Conservation (phyloP, 2,888 invertebrate genomes). For the Aphidoletes aphidimyza region DNA sequence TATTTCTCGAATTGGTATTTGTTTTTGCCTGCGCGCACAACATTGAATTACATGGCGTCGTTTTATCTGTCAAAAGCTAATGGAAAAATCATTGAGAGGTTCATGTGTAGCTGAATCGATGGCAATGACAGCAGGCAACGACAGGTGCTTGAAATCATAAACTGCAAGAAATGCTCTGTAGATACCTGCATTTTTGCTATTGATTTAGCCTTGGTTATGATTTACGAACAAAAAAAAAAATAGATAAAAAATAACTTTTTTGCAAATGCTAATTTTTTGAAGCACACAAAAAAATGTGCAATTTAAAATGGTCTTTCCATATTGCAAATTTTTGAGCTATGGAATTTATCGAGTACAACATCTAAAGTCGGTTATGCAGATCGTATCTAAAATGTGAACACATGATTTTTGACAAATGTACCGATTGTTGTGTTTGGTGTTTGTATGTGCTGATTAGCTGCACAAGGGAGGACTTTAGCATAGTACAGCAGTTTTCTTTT, state of each 20-base stretch:
- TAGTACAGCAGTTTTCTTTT: too few relatives aligned
- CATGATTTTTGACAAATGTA: constrained; percentile 29
- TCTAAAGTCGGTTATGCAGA: background rate
- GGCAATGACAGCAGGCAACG: constrained; percentile 30
- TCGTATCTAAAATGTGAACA: background rate
- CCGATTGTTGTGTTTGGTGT: background rate
- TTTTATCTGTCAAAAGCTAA: constrained; percentile 15
- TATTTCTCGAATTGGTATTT: constrained; percentile 9
- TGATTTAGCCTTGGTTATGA: background rate
- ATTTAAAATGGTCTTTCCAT: too few relatives aligned
- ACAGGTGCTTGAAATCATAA: background rate
- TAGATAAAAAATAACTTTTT: background rate
- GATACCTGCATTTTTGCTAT: background rate
- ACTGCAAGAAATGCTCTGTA: background rate
- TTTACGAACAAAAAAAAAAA: too few relatives aligned
- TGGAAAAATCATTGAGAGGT: background rate
- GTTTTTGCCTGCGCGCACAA: constrained; percentile 43
- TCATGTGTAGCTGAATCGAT: background rate
- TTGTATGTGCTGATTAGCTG: too few relatives aligned
- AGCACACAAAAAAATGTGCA: too few relatives aligned
- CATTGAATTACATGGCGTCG: constrained; percentile 41
- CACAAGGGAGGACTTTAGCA: too few relatives aligned
- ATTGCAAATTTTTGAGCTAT: too few relatives aligned
- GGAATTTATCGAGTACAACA: constrained; percentile 9
- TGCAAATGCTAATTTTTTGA: too few relatives aligned